Base-by-base conservation (phyloP, 2,113 vertebrate species). In the Xenopus borealis region DNA sequence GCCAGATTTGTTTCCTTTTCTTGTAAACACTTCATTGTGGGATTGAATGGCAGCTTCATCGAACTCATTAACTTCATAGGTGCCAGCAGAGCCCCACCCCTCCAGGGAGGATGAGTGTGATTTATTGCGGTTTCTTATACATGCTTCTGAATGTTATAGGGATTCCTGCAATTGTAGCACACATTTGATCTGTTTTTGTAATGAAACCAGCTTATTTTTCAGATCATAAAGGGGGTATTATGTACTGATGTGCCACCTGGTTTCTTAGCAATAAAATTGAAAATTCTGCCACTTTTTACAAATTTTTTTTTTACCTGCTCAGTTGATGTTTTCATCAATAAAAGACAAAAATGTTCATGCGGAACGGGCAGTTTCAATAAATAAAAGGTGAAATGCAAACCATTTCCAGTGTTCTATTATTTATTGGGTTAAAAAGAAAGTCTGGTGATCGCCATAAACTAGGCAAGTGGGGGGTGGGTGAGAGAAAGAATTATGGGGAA, bases 261-360 rank as follows among this genome's bases (percentile, higher is more conserved):
- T 94, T 95, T 90, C 86, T 93, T 96, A 98, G 96, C 96, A 98
- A 98, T 98, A 98, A 97, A 87, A 87, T 96, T 93, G 94, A 94
- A 91, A 91, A 93, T 91, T 76, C 88, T 94, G 92, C 90, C 89
- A 88, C 86, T 91, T 92, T 90, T 92, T 93, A 92, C 89, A 87
- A 90, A 93, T 88, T 95, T 94, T 27, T 27, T 27, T 27, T 98
- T 97, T 93, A 94, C 93, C 92, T 95, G 93, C 94, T 95, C 93
- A 91, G 90, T 92, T 91, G 92, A 93, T 87, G 95, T 93, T 94
- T 27, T 95, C 93, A 92, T 90, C 88, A 90, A 89, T 84, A 55
- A 87, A 86, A 89, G 85, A 90, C 85, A 85, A 88, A 86, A 89
- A 85, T 89, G 3, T 40, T 85, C 83, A 85, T 92, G 90, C 93